Evolutionary conservation across 2,113 vertebrate genomes (phyloP).

Genomic region (Piliocolobus tephrosceles): DNA sequence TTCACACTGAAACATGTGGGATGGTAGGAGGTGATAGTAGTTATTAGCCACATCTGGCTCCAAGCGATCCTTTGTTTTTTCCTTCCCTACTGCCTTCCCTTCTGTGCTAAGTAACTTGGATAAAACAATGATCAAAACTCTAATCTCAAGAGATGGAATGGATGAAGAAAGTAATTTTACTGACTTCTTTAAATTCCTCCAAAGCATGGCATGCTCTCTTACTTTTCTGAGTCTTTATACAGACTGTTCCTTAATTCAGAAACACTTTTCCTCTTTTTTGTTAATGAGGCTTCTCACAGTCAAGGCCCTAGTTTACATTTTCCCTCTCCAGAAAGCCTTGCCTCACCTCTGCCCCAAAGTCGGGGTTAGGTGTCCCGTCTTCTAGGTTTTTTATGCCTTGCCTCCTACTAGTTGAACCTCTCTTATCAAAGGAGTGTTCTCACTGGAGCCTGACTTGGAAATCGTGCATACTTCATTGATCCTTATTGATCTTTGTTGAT

Average conservation of each 20-base stretch:
- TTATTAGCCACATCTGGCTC: neutral
- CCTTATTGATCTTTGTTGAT: neutral
- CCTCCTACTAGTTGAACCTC: neutral
- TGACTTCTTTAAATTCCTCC: neutral
- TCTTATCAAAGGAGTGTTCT: neutral
- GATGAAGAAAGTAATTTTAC: neutral
- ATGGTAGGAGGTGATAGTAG: fast-evolving
- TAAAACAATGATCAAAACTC: neutral
- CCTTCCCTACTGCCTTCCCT: neutral
- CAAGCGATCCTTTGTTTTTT: neutral
- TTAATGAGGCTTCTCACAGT: neutral
- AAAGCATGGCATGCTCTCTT: neutral
- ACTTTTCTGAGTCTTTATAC: neutral
- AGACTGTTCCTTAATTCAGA: neutral
- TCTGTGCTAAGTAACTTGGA: neutral
- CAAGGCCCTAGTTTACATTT: neutral
- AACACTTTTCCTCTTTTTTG: neutral
- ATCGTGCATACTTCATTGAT: neutral
- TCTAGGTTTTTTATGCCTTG: neutral
- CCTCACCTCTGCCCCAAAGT: neutral
- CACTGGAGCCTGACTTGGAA: neutral
- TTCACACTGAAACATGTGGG: fast-evolving
- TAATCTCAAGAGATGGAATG: neutral
- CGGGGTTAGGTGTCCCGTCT: fast-evolving
- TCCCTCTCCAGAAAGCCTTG: neutral